Percentiles rank a stretch among this genome's conserved stretches.
Evolutionary conservation across 92 coral and sea anemone species (phyloP).

Genomic region (Diadumene lineata): DNA sequence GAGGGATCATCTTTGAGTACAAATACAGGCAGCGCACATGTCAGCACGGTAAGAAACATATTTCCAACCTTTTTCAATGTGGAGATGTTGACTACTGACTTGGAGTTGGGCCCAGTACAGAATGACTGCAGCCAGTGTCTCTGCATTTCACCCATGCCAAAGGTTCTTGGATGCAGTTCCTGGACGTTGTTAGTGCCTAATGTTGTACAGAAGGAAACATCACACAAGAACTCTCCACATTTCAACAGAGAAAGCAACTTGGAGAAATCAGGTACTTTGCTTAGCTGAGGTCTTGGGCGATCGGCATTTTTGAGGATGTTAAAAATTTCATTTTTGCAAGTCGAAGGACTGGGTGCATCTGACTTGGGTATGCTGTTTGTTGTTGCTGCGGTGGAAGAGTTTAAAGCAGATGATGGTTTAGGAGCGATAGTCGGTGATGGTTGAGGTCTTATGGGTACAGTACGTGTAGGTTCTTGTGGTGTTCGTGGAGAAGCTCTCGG

Average conservation of each 20-base stretch:
- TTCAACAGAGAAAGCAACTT: slow-evolving; percentile 51
- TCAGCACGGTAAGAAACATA: slow-evolving; percentile 51
- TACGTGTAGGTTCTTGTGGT: not conserved
- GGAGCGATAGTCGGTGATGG: not conserved
- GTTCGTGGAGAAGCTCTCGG: slow-evolving; percentile 11
- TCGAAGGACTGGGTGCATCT: not conserved
- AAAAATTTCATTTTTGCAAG: slow-evolving; percentile 30
- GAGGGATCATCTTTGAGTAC: slow-evolving; percentile 34
- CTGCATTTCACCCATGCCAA: slow-evolving; percentile 53
- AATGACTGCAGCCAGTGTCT: slow-evolving; percentile 54
- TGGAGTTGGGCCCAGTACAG: slow-evolving; percentile 41
- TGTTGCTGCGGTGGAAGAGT: not conserved
- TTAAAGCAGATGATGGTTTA: not conserved
- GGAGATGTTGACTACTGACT: slow-evolving; percentile 50
- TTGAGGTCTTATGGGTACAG: not conserved
- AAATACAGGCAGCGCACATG: slow-evolving; percentile 61
- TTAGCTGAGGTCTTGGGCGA: slow-evolving; percentile 28
- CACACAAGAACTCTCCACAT: slow-evolving; percentile 44
- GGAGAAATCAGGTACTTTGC: slow-evolving; percentile 53
- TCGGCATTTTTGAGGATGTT: slow-evolving; percentile 40
- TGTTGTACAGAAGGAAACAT: slow-evolving; percentile 45
- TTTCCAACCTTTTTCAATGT: slow-evolving; percentile 52
- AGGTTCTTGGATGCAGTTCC: slow-evolving; percentile 29
- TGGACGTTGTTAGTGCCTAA: slow-evolving; percentile 20
- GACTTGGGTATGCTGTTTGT: not conserved